Percentiles rank a stretch among this genome's conserved stretches.
phyloP scores from a whole-genome alignment of 2,113 vertebrate species.

The Lasiurus borealis region DNA sequence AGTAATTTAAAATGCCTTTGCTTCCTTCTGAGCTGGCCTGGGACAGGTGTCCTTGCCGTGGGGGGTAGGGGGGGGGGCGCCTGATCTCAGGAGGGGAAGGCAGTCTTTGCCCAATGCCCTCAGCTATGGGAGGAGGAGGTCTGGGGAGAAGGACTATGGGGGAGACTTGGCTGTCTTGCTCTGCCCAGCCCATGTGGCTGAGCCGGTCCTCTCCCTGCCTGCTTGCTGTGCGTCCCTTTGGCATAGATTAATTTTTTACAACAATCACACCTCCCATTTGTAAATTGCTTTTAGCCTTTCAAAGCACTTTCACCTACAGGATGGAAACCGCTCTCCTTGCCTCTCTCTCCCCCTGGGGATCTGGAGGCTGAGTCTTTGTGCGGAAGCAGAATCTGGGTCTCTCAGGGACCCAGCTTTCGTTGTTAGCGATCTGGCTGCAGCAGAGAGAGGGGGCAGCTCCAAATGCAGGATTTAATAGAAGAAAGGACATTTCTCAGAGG shows the following conservation, averaged over 20 bases:
- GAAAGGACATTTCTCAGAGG: not conserved
- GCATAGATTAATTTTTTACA: not conserved
- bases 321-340: not conserved
- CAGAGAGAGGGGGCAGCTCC: not conserved
- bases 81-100: not conserved
- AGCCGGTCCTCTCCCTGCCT: not conserved
- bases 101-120: not conserved
- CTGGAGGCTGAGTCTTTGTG: not conserved
- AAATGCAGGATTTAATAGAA: not conserved
- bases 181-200: not conserved
- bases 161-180: not conserved
- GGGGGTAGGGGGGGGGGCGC: not conserved
- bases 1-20: not conserved
- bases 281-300: slow-evolving; percentile 23
- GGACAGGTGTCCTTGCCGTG: no score
- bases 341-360: not conserved
- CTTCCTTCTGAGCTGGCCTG: not conserved
- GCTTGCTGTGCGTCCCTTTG: not conserved
- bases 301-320: not conserved
- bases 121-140: not conserved
- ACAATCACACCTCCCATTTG: not conserved
- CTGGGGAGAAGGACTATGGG: fast-evolving
- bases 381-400: not conserved
- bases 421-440: not conserved
- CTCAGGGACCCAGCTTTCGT: not conserved